Evolutionary conservation across 2,797 vertebrate species (phyloP), one percentile per base, ranked within the genome.

Genomic region (Dicrostonyx torquatus): DNA sequence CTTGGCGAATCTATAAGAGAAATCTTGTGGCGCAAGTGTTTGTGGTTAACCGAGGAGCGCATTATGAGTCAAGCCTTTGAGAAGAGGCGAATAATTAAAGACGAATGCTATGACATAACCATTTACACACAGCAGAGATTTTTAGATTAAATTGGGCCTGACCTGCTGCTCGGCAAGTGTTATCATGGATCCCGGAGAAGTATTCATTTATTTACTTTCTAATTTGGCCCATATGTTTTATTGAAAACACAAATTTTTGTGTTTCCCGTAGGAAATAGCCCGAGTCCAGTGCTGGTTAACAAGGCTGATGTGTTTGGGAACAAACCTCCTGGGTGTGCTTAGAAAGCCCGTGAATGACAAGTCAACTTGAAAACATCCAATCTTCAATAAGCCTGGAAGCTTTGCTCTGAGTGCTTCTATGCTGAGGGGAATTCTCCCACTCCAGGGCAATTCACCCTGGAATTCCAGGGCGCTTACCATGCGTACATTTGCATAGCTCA

Each of bases 41-140:
- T 99, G 98, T 98, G 98, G 98, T 99, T 98, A 99, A 98, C 98
- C 89, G 0, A 98, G 98, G 98, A 98, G 98, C 97, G 97, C 96
- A 97, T 97, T 98, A 97, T 98, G 98, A 99, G 98, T 98, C 98
- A 99, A 98, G 95, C 94, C 98, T 98, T 98, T 98, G 98, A 98
- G 98, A 98, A 98, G 98, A 98, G 97, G 97, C 98, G 97, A 97
- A 97, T 98, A 98, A 99, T 99, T 98, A 98, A 98, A 99, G 98
- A 98, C 98, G 99, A 98, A 99, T 98, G 98, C 97, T 98, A 98
- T 99, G 98, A 99, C 98, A 99, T 98, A 98, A 99, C 98, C 98
- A 98, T 98, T 98, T 98, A 98, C 98, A 98, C 2, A 24, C 97
- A 98, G 98, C 97, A 97, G 98, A 98, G 98, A 97, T 98, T 98